Evolutionary conservation across 2,113 vertebrate species (phyloP), one percentile per base, ranked within the genome.

Genomic region (Atlantisia rogersi): DNA sequence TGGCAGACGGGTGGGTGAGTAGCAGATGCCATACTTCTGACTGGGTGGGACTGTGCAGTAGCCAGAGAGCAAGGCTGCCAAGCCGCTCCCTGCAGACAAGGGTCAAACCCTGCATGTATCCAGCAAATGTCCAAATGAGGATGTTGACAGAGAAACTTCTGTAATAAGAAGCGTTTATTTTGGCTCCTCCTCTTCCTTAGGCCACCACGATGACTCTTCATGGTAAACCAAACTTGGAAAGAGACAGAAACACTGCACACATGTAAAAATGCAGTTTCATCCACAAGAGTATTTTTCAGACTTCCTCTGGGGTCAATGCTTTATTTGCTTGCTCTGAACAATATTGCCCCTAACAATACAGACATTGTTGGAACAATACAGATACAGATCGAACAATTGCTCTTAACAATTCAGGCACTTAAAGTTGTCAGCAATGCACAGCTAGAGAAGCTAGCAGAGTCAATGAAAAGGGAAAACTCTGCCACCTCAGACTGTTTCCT

Each of bases 211-310:
- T 39, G 24, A 76, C 58, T 86, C 40, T 15, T 86, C 50, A 28
- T 56, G 77, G 39, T 59, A 75, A 96, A 82, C 48, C 67, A 71
- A 75, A 94, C 42, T 86, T 77, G 67, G 69, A 88, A 68, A 1
- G 25, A 74, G 62, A 68, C 9, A n/a, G 56, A 90, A 88, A 52
- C 20, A 58, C 70, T 52, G 83, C 39, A 90, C 73, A 62, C 53
- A 60, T n/a, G 59, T 32, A 28, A 71, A 75, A 95, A 82, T 25
- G 40, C 24, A 55, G n/a, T 86, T 96, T 93, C 68, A 42, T 75
- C 85, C 86, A 64, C 25, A n/a, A 73, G 31, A 84, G 35, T n/a
- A 46, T 69, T 97, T 91, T 90, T 50, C 63, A 88, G 85, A 56
- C 68, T 97, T 95, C 64, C 50, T 93, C 62, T 71, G 77, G 40